Evolutionary conservation across 2,113 vertebrate genomes (phyloP), one percentile per base, ranked within the genome.

Genomic region (Oreocharis arfaki): DNA sequence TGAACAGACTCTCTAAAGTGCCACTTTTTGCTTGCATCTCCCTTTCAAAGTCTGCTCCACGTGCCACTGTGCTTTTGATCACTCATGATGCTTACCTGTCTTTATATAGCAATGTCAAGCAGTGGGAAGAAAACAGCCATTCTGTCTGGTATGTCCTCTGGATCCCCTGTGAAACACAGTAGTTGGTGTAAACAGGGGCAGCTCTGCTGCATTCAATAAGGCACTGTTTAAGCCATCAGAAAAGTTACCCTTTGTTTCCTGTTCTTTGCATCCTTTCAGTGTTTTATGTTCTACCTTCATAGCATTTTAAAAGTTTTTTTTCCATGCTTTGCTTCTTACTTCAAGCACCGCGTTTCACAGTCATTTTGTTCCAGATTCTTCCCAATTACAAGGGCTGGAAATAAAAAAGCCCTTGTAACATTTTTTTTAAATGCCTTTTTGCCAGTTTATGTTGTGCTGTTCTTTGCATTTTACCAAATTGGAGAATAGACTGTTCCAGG

Each of bases 1-100:
- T 0, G 1, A 85, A 23, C 60, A 81, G 79, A 22, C 44, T 91
- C 69, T 87, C 60, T 68, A 68, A 89, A 90, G 55, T 83, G 52
- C 24, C 47, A 79, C 20, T 90, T 92, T 87, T 39, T 93, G 64
- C 93, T 95, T 95, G 64, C 83, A 78, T 97, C 94, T 90, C 49
- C 74, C 73, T 80, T 95, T 95, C 89, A 90, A 89, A 95, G 84
- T 71, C 69, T 84, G 4, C 19, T 87, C 35, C 80, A 33, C 0
- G 9, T 90, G 90, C 92, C 33, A 46, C 64, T 44, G 84, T 78
- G 68, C 85, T 93, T 95, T 95, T 94, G 92, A 89, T 90, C 76
- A 13, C 49, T 84, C 27, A 22, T 78, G 56, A 11, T 86, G 68
- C 90, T 90, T 78, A 83, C 87, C 73, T 95, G 8, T 52, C 79